A percentile compares a stretch with the other conserved stretches of the same genome.
Conservation (phyloP, 37 sponge, comb jelly and placozoan species). For the Ephydatia muelleri region DNA sequence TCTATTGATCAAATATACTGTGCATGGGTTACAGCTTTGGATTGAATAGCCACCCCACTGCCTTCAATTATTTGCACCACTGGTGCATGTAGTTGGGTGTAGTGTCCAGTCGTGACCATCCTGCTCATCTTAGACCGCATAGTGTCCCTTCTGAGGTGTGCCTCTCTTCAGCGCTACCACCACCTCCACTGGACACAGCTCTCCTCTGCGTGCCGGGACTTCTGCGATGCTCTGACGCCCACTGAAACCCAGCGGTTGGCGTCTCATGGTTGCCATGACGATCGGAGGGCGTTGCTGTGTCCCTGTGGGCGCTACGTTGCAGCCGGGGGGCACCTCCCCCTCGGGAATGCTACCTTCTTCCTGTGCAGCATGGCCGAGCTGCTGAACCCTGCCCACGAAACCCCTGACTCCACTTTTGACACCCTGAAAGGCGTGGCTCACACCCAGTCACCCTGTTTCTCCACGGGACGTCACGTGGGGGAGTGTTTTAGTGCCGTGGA, state of each 20-base stretch:
- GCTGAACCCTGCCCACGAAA: not conserved
- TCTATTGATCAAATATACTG: no score
- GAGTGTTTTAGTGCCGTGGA: not conserved
- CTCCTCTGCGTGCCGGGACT: slow-evolving; percentile 2
- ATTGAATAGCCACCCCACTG: no score
- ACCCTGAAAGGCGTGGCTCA: not conserved
- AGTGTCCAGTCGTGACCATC: no score
- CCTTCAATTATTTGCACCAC: no score
- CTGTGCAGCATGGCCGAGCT: not conserved
- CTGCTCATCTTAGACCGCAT: no score
- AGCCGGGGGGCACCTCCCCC: not conserved
- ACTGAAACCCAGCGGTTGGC: not conserved
- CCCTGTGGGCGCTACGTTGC: not conserved
- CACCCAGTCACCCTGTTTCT: not conserved
- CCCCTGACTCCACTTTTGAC: not conserved
- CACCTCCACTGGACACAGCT: slow-evolving; percentile 22
- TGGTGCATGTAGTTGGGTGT: no score
- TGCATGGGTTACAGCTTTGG: no score
- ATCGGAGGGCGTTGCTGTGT: not conserved
- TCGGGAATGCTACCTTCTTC: not conserved
- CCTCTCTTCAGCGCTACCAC: slow-evolving; percentile 12
- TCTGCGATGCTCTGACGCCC: not conserved
- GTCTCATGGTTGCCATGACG: not conserved
- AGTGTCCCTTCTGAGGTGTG: slow-evolving; percentile 23
- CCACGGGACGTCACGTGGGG: not conserved